These are phyloP conservation scores for Prenolepis imparis DNA, from an alignment of 2,888 invertebrate species.

Conservation along the genomic window DNA sequence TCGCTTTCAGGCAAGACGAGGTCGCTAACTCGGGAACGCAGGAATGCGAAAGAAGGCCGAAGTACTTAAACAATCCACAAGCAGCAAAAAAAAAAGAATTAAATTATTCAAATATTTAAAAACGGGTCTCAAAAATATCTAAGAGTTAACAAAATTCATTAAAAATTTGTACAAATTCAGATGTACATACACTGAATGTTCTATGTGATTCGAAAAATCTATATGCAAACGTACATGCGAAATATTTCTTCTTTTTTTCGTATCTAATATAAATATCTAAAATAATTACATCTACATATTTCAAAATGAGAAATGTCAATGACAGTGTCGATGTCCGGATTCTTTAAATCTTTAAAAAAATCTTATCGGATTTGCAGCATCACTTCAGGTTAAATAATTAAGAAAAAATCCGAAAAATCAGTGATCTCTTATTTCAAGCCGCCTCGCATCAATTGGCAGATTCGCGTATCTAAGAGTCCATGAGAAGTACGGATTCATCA, in stretches of 20 bases:
- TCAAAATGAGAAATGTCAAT: neutral
- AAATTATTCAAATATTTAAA: neutral
- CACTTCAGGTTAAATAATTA: neutral
- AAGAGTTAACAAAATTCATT: neutral
- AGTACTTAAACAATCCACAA: neutral
- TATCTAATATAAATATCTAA: neutral
- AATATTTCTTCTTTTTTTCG: too few relatives aligned
- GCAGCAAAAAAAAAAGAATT: neutral
- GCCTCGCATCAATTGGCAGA: slow-evolving; percentile 8
- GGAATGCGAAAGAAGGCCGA: slow-evolving; percentile 10
- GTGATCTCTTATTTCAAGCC: neutral
- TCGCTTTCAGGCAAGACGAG: neutral
- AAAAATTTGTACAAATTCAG: too few relatives aligned
- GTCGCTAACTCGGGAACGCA: neutral
- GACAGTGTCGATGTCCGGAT: neutral
- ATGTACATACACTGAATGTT: too few relatives aligned
- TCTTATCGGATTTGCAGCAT: neutral
- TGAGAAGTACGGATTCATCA: slow-evolving; percentile 34
- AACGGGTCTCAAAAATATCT: neutral
- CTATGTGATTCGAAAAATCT: neutral
- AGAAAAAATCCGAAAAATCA: neutral
- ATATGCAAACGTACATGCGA: neutral
- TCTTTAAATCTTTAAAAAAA: neutral
- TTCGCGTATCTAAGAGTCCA: slow-evolving; percentile 17
- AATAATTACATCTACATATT: neutral